phyloP scores from a whole-genome alignment of 2,113 vertebrate species.

The Trematomus loennbergii region DNA sequence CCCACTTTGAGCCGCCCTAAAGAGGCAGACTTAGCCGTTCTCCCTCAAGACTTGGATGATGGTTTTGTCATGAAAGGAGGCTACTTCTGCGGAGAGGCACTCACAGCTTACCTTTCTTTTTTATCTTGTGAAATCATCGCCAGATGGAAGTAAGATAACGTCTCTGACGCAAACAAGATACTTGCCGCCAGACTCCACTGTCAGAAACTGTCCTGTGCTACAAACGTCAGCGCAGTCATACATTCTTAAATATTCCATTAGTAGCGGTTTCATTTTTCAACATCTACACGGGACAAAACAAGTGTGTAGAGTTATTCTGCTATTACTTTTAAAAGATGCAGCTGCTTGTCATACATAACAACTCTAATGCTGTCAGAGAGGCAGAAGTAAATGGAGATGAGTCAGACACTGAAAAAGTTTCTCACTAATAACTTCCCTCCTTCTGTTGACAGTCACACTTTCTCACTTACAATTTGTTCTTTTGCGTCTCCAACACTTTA shows the following conservation, averaged over 20 bases:
- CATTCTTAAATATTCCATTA: slow-evolving; percentile 61
- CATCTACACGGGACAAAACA: slow-evolving; percentile 28
- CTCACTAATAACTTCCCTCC: slow-evolving; percentile 55
- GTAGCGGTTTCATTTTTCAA: slow-evolving; percentile 48
- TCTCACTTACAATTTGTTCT: slow-evolving; percentile 59
- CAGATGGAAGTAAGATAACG: slow-evolving; percentile 18
- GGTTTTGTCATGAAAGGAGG: slow-evolving; percentile 28
- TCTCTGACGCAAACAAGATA: slow-evolving; percentile 36
- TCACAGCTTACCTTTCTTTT: slow-evolving; percentile 17
- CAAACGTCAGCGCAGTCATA: slow-evolving; percentile 18
- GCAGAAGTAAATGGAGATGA: slow-evolving; percentile 59
- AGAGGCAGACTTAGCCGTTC: slow-evolving; percentile 38
- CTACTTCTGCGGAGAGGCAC: slow-evolving; percentile 21
- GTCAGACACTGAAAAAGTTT: slow-evolving; percentile 67
- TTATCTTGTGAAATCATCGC: slow-evolving; percentile 30
- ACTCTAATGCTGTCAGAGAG: slow-evolving; percentile 25
- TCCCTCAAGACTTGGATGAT: slow-evolving; percentile 45
- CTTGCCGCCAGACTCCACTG: slow-evolving; percentile 28
- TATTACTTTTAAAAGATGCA: slow-evolving; percentile 34
- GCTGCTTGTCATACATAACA: slow-evolving; percentile 40
- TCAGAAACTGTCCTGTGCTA: slow-evolving; percentile 34
- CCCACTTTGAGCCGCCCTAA: slow-evolving; percentile 28
- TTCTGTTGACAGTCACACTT: slow-evolving; percentile 55
- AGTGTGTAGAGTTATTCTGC: slow-evolving; percentile 6
- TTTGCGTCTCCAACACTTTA: slow-evolving; percentile 34